Percentiles rank a stretch among this genome's conserved stretches.
These are phyloP conservation scores for Sebastiscus tertius DNA, from an alignment of 2,797 vertebrate genomes.

Conservation along the genomic window DNA sequence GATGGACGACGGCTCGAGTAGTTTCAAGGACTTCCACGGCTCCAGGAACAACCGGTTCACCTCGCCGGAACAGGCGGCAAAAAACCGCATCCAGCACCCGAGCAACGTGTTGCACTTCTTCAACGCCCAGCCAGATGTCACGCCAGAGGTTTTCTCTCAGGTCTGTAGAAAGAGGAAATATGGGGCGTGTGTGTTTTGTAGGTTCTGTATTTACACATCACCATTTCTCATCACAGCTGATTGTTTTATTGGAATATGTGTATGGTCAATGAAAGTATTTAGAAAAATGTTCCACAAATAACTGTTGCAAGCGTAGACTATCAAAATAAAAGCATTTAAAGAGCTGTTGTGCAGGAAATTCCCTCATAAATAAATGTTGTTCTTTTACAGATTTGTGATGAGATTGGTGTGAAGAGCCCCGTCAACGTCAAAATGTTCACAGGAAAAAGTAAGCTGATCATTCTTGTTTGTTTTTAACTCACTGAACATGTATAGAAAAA, in stretches of 20 bases:
- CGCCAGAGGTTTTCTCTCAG: conserved; percentile 89
- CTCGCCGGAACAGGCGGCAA: conserved; percentile 93
- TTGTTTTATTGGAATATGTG: neutral
- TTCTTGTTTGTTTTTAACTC: neutral
- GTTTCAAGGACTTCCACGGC: conserved; percentile 95
- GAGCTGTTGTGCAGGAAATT: neutral
- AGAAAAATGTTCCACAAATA: neutral
- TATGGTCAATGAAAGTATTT: neutral
- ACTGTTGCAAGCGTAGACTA: neutral
- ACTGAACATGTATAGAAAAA: neutral
- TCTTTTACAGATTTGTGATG: conserved; percentile 89
- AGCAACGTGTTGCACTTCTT: conserved; percentile 97
- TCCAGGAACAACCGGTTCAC: conserved; percentile 96
- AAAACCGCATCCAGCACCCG: conserved; percentile 95
- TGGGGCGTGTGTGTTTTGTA: neutral
- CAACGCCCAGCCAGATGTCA: conserved; percentile 92
- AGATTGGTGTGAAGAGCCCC: conserved; percentile 89
- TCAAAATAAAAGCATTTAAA: neutral
- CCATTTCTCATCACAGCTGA: neutral
- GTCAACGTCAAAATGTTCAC: conserved; percentile 93
- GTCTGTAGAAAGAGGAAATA: conserved; percentile 58
- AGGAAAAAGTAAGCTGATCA: conserved; percentile 89
- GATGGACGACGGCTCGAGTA: conserved; percentile 90
- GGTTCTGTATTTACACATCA: neutral
- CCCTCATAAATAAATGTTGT: neutral